phyloP scores from a whole-genome alignment of 2,888 invertebrate species.

The Drosophila hamatofila region DNA sequence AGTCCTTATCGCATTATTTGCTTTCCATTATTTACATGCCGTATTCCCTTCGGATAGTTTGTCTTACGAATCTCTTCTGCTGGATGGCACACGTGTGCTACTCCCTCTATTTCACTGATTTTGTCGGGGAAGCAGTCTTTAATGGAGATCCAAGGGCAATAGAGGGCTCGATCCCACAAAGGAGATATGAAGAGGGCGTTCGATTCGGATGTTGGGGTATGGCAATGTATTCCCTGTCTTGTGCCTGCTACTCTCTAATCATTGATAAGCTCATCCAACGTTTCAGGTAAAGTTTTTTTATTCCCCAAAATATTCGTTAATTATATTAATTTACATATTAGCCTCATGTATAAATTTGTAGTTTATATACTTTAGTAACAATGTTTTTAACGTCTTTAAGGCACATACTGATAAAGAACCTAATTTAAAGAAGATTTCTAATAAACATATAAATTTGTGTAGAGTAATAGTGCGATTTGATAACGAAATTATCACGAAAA shows the following conservation, averaged over 20 bases:
- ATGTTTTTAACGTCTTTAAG: too few species aligned
- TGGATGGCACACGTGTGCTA: conserved; percentile 99
- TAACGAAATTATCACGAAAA: too few species aligned
- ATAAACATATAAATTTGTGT: too few species aligned
- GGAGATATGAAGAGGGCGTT: conserved; percentile 95
- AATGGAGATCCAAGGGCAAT: conserved; percentile 88
- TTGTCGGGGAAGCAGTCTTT: conserved; percentile 87
- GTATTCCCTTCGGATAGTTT: conserved; percentile 92
- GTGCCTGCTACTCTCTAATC: conserved; percentile 95
- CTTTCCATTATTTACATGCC: conserved; percentile 97
- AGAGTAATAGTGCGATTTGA: too few species aligned
- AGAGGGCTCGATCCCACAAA: conserved; percentile 88
- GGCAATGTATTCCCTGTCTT: conserved; percentile 97
- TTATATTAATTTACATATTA: not conserved
- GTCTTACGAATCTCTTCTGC: conserved; percentile 97
- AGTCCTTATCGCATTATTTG: conserved; percentile 92
- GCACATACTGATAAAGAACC: too few species aligned
- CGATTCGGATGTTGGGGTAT: conserved; percentile 98
- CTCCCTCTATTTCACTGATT: conserved; percentile 98
- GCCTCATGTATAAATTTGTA: too few species aligned
- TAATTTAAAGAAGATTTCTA: too few species aligned
- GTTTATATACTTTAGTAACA: not conserved
- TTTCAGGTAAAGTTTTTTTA: conserved; percentile 86
- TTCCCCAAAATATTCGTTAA: not conserved
- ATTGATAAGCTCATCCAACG: conserved; percentile 94